Percentiles rank a stretch among this genome's conserved stretches.
These are phyloP conservation scores for Clarias batrachus DNA, from an alignment of 2,113 vertebrate species.

Conservation along the genomic window DNA sequence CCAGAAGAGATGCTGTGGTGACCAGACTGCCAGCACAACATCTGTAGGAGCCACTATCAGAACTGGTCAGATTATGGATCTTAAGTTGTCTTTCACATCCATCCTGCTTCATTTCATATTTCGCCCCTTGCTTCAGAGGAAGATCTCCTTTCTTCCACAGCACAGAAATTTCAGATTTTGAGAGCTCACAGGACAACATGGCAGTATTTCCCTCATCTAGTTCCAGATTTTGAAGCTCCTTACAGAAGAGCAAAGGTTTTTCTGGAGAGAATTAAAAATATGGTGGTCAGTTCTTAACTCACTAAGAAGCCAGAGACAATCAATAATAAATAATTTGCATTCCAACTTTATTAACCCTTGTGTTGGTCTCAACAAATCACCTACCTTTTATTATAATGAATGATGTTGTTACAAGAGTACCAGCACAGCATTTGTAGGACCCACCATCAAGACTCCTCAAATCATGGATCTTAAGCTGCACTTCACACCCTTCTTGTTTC, in stretches of 20 bases:
- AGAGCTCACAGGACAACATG: constrained; percentile 79
- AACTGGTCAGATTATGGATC: constrained; percentile 63
- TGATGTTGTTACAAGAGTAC: not conserved
- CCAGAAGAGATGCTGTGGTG: constrained; percentile 68
- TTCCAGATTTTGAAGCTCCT: constrained; percentile 76
- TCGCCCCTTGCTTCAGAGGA: constrained; percentile 64
- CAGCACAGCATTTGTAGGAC: constrained; percentile 42
- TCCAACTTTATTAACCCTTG: too few species aligned
- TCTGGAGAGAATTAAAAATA: constrained; percentile 43
- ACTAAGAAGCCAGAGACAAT: too few species aligned
- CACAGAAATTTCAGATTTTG: constrained; percentile 66
- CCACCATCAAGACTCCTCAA: constrained; percentile 60
- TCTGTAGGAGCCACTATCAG: constrained; percentile 74
- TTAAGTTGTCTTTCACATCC: constrained; percentile 67
- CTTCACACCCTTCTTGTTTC: constrained; percentile 52
- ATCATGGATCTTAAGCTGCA: constrained; percentile 66
- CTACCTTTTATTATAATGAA: constrained; percentile 47
- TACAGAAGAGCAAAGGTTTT: constrained; percentile 63
- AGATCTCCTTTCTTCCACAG: constrained; percentile 77
- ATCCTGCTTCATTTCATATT: constrained; percentile 74
- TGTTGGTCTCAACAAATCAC: constrained; percentile 25
- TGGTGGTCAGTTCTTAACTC: not conserved
- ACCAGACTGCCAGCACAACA: constrained; percentile 72
- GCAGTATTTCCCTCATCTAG: constrained; percentile 75
- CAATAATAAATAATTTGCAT: too few species aligned